Evolutionary conservation across 2,113 vertebrate species (phyloP), one percentile per base, ranked within the genome.

Genomic region (Leucopsar rothschildi): DNA sequence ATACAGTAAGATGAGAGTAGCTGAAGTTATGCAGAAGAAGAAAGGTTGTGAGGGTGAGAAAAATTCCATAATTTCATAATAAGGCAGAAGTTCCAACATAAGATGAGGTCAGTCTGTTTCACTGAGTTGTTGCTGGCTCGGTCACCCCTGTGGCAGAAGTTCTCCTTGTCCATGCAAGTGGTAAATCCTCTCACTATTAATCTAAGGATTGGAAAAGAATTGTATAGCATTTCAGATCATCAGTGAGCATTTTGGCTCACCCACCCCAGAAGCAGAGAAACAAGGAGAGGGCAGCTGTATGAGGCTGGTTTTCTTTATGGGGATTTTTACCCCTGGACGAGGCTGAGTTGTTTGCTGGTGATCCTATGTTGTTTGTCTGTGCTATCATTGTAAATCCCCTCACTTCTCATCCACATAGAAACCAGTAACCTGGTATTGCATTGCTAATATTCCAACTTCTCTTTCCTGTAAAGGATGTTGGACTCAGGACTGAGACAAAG

Each of bases 341-440:
- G n/a, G 33, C 21, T 0, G 0, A 16, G 14, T 49, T 80, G 33
- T 47, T 52, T 76, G 53, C 19, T 77, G 56, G n/a, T 57, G 45
- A 10, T 84, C 15, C 29, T 20, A 0, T 40, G 60, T 52, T n/a
- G 4, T 5, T 53, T 47, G n/a, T 47, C 29, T 1, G 0, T 33
- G 16, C 28, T 17, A 7, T 22, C 16, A 22, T 10, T 0, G 0
- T 33, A 80, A 63, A 44, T 63, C 12, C 17, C 16, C 10, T 44
- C 35, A 21, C 5, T 77, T 90, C 15, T 64, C 3, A 0, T 49
- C n/a, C 8, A 7, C 50, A 9, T 20, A 53, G 29, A 60, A 89
- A 40, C 16, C 49, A 52, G 35, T 53, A 56, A 40, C 24, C 53
- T 91, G 39, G 23, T 28, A 47, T 5, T 50, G 19, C 42, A 25